Evolutionary conservation across 1,140 invertebrate species (phyloP).

Genomic region (Trichonephila clavata): DNA sequence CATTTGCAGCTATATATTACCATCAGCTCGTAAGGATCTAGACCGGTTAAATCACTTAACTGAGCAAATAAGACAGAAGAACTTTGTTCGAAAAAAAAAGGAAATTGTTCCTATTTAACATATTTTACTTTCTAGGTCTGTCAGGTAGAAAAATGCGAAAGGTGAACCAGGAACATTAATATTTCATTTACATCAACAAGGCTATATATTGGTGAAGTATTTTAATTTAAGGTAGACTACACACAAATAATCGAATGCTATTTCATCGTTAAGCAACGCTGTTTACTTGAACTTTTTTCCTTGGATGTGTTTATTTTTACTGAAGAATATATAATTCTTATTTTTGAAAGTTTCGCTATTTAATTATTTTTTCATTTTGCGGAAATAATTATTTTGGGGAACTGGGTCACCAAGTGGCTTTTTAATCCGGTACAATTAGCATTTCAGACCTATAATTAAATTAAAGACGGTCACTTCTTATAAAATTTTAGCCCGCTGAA

Average conservation of each 20-base stretch:
- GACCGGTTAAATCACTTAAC: constrained; percentile 30
- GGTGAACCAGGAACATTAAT: constrained; percentile 16
- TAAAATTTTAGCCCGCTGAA: background rate
- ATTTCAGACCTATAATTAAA: background rate
- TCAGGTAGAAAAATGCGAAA: background rate
- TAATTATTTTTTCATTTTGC: background rate
- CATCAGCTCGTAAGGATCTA: background rate
- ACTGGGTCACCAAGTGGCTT: background rate
- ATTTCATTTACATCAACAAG: background rate
- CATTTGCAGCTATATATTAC: background rate
- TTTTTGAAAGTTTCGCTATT: background rate
- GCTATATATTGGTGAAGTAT: background rate
- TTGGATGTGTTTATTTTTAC: background rate
- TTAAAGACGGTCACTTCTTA: background rate
- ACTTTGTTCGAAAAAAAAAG: constrained; percentile 9
- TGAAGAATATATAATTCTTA: background rate
- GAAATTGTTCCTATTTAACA: constrained; percentile 27
- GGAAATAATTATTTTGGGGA: background rate
- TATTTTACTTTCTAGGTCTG: constrained; percentile 7
- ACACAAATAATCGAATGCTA: background rate
- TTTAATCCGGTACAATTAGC: background rate
- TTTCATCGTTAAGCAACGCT: background rate
- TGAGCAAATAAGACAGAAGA: background rate
- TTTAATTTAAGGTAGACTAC: background rate
- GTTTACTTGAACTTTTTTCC: background rate